Conservation (phyloP, 2,888 invertebrate genomes). For the Stegana nigrithorax region DNA sequence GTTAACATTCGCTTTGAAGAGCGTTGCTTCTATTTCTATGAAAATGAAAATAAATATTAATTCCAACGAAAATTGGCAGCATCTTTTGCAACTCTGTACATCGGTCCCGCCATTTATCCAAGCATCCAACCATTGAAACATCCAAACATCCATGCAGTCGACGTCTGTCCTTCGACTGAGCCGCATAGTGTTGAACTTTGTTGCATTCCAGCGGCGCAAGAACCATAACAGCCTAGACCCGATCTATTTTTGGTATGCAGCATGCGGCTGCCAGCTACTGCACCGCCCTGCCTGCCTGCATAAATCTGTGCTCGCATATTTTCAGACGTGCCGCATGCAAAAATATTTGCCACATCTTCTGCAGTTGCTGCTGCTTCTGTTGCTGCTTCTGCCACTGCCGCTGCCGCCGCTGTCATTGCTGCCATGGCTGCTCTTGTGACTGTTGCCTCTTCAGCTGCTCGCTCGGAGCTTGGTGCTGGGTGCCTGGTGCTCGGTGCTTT, state of each 20-base stretch:
- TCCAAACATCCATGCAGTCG: background rate
- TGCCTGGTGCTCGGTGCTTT: conserved; percentile 33
- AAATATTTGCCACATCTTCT: background rate
- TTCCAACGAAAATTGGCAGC: conserved; percentile 1
- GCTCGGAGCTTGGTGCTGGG: conserved; percentile 3
- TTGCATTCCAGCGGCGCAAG: conserved; percentile 53
- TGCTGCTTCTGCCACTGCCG: background rate
- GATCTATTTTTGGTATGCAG: conserved; percentile 56
- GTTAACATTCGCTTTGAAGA: background rate
- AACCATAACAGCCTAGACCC: conserved; percentile 62
- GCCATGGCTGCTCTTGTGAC: conserved; percentile 8
- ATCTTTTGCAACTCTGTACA: background rate
- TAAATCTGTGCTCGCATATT: background rate
- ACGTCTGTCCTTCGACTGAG: conserved; percentile 34
- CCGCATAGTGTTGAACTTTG: conserved; percentile 20
- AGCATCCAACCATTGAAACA: no score
- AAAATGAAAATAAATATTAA: conserved; percentile 18
- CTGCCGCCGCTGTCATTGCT: background rate
- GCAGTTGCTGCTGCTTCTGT: conserved; percentile 14
- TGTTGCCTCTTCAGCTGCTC: conserved; percentile 30
- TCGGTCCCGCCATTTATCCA: background rate
- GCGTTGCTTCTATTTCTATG: no score
- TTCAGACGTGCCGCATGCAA: conserved; percentile 16
- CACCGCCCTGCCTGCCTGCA: background rate
- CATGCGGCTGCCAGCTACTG: background rate